Percentiles rank a stretch among this genome's conserved stretches.
These are phyloP conservation scores for Oenanthe melanoleuca DNA, from an alignment of 2,113 vertebrate genomes.

Conservation along the genomic window DNA sequence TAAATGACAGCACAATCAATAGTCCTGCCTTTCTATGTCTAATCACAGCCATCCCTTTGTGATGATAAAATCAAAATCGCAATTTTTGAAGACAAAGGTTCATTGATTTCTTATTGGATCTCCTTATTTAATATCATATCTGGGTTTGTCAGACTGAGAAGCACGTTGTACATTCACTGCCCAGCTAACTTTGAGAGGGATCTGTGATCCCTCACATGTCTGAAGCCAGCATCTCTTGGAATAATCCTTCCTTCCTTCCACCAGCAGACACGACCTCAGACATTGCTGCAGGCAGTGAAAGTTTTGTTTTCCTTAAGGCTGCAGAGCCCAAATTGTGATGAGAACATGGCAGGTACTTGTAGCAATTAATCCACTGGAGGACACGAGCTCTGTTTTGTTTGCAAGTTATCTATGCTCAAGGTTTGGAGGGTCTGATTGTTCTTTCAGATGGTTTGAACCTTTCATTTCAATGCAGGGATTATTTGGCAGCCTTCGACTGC, in stretches of 20 bases:
- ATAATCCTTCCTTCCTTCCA: background rate
- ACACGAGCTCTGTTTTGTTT: slow-evolving; percentile 6
- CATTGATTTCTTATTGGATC: background rate
- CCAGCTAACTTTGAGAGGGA: background rate
- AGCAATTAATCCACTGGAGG: slow-evolving; percentile 33
- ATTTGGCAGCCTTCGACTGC: background rate
- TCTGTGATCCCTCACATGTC: background rate
- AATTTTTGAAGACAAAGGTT: background rate
- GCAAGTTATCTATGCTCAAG: background rate
- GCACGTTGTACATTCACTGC: background rate
- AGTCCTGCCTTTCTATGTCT: background rate
- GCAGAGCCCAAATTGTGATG: background rate
- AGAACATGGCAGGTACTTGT: slow-evolving; percentile 5
- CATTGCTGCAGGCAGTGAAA: background rate
- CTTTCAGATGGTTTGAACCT: background rate
- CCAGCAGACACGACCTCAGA: background rate
- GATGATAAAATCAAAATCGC: background rate
- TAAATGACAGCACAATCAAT: background rate
- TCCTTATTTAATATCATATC: background rate
- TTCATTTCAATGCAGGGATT: background rate
- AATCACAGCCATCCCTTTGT: background rate
- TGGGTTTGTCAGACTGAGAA: background rate
- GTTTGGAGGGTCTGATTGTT: slow-evolving; percentile 29
- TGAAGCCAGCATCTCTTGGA: background rate
- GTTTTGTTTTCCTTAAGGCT: slow-evolving; percentile 28